Evolutionary conservation across 1,140 invertebrate genomes (phyloP).

Genomic region (Drosophila eugracilis): DNA sequence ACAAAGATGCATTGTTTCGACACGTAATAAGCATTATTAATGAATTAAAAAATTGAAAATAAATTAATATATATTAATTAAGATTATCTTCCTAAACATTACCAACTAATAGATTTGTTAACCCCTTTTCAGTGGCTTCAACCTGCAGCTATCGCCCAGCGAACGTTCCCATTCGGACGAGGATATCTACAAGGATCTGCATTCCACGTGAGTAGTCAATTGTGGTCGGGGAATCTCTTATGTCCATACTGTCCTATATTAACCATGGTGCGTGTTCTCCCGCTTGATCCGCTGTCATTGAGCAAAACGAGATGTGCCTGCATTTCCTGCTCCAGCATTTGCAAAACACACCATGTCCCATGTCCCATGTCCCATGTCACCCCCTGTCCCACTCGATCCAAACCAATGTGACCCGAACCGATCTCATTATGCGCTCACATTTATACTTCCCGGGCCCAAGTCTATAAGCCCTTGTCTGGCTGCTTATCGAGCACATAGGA

Average conservation of each 20-base stretch:
- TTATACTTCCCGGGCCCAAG: slow-evolving; percentile 14
- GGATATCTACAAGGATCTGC: slow-evolving; percentile 93
- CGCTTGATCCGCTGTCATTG: background rate
- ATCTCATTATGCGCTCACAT: slow-evolving; percentile 63
- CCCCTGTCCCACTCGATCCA: background rate
- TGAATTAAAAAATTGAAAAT: background rate
- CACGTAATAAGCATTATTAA: background rate
- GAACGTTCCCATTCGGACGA: slow-evolving; percentile 90
- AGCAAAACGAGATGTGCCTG: background rate
- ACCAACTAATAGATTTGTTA: background rate
- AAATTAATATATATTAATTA: too few relatives aligned
- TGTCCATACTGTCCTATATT: slow-evolving; percentile 5
- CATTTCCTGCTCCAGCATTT: slow-evolving; percentile 39
- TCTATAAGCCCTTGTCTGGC: slow-evolving; percentile 47
- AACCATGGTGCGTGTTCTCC: slow-evolving; percentile 29
- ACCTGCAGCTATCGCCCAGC: slow-evolving; percentile 86
- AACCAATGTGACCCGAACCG: slow-evolving; percentile 2
- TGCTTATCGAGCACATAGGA: slow-evolving; percentile 46
- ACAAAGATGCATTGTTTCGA: background rate
- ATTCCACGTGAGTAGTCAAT: slow-evolving; percentile 87
- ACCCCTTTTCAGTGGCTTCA: slow-evolving; percentile 89
- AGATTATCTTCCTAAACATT: too few relatives aligned
- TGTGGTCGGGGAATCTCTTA: background rate
- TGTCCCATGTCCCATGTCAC: background rate
- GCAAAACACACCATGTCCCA: too few relatives aligned